phyloP scores from a whole-genome alignment of 2,888 invertebrate genomes.

The Mesorhabditis sp. region DNA sequence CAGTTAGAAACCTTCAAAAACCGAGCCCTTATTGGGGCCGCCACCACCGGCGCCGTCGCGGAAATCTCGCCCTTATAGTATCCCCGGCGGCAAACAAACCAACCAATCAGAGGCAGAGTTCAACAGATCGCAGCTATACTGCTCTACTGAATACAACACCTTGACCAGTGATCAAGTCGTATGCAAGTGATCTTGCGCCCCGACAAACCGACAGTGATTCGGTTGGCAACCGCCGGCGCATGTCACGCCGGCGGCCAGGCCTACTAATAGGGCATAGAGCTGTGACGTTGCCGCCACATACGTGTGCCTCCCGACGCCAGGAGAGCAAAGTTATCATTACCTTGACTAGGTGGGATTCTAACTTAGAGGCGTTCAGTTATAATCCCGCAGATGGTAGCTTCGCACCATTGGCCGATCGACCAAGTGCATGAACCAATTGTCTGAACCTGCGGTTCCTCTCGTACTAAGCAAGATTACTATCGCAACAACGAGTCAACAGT shows the following conservation, averaged over 20 bases:
- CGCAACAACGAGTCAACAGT: no score
- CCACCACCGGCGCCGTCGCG: no score
- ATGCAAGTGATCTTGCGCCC: slow-evolving; percentile 68
- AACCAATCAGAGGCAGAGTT: slow-evolving; percentile 63
- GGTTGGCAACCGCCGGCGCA: slow-evolving; percentile 22
- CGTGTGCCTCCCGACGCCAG: slow-evolving; percentile 23
- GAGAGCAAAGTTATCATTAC: slow-evolving; percentile 38
- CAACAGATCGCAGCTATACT: slow-evolving; percentile 67
- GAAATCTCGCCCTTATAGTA: no score
- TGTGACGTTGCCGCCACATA: slow-evolving; percentile 18
- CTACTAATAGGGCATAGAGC: slow-evolving; percentile 26
- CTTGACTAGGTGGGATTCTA: slow-evolving; percentile 67
- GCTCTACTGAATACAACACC: no score
- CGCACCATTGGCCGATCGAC: slow-evolving; percentile 69
- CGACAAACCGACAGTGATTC: slow-evolving; percentile 54
- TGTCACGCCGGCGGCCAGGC: slow-evolving; percentile 16
- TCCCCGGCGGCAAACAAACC: slow-evolving; percentile 28
- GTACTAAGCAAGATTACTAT: no score
- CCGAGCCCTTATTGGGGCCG: no score
- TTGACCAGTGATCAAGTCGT: slow-evolving; percentile 68
- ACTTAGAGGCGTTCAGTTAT: slow-evolving; percentile 66
- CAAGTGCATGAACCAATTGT: slow-evolving; percentile 69
- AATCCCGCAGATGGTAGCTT: slow-evolving; percentile 70
- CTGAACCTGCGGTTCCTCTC: no score
- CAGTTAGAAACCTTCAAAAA: no score